Evolutionary conservation across 2,113 vertebrate genomes (phyloP), one percentile per base, ranked within the genome.

Genomic region (Crotalus tigris): DNA sequence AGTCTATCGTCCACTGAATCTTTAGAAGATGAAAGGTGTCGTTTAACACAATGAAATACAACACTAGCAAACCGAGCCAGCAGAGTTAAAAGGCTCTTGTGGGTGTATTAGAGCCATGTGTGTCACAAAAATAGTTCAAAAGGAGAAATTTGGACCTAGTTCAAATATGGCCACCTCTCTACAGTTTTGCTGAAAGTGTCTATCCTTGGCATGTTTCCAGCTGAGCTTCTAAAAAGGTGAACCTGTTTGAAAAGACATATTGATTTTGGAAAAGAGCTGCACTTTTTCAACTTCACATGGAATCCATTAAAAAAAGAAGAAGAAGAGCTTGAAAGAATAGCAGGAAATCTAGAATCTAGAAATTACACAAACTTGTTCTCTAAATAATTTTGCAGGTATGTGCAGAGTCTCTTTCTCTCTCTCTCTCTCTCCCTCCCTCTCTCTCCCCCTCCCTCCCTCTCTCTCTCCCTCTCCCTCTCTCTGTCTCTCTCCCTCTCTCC

Each of bases 361-460:
- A 69, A 12, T n/a, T 69, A n/a, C 61, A 69, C 64, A 69, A 33
- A n/a, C 69, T 75, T 75, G n/a, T 75, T 33, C 29, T 33, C 33
- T 75, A 75, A 75, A 75, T 19, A n/a, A 75, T 39, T 75, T 75
- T 19, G 26, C 4, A 75, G 3, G 69, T 33, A 8, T 75, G 69
- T 39, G 2, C 15, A 39, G n/a, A 17, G 5, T 39, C 39, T 39
- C n/a, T n/a, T n/a, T 75, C 2, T 8, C 21, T 21, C 19, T 1
- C 6, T 7, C 19, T 1, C 21, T 1, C 5, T 2, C 6, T 3
- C 57, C 8, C 6, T 9, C 19, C 2, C 19, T 9, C 19, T 2
- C 5, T 7, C 57, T 7, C 19, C 4, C 9, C 8, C 44, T 44
- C 44, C 2, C 3, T 5, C 2, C 6, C 58, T 21, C 9, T 2